Conservation (phyloP, 2,888 invertebrate species). For the Tenthredo mesomela region DNA sequence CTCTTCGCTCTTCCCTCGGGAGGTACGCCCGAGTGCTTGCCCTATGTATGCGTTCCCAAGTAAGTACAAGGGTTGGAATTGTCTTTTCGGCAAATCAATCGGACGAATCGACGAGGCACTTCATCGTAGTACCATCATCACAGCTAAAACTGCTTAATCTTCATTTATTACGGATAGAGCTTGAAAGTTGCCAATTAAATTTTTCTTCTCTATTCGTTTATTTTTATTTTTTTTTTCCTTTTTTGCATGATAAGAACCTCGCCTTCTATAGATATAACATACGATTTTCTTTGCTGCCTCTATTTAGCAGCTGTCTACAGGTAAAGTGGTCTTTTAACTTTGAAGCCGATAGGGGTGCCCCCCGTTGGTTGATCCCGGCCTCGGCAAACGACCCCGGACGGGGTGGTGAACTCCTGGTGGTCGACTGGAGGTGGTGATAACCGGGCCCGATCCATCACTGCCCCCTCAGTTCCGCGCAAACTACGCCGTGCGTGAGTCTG, state of each 20-base stretch:
- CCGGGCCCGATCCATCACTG: constrained; percentile 76
- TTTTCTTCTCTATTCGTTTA: constrained; percentile 39
- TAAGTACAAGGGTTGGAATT: constrained; percentile 10
- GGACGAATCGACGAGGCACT: not conserved
- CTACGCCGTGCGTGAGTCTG: constrained; percentile 62
- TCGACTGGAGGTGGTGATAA: constrained; percentile 76
- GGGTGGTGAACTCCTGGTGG: constrained; percentile 55
- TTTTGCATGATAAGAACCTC: constrained; percentile 16
- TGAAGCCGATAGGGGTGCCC: constrained; percentile 63
- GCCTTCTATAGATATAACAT: not conserved
- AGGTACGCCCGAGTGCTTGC: not conserved
- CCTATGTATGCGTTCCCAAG: constrained; percentile 10
- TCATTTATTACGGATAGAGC: not conserved
- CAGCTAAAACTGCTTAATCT: not conserved
- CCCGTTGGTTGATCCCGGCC: constrained; percentile 45
- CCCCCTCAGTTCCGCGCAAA: constrained; percentile 63
- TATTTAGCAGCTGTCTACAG: constrained; percentile 71
- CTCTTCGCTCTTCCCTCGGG: constrained; percentile 28
- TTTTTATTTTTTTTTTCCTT: constrained; percentile 43
- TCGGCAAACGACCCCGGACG: constrained; percentile 45
- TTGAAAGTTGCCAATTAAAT: not conserved
- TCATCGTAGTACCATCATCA: not conserved
- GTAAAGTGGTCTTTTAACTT: constrained; percentile 66
- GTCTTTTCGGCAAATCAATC: constrained; percentile 39
- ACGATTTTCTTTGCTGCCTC: constrained; percentile 56